A percentile compares a stretch with the other conserved stretches of the same genome.
Conservation (phyloP, 2,888 invertebrate genomes). For the Anarsia innoxiella region DNA sequence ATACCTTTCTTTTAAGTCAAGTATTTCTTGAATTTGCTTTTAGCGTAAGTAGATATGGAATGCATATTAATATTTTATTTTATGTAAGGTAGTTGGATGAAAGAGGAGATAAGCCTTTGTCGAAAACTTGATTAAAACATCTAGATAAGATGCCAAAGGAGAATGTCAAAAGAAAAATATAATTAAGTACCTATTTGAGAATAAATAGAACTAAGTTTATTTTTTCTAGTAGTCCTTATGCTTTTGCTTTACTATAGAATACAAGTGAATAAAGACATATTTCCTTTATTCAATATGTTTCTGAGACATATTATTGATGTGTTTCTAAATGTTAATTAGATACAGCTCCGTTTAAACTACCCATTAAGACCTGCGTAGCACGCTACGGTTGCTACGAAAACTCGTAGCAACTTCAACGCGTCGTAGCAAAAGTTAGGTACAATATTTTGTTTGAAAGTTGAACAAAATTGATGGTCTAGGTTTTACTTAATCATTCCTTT, state of each 20-base stretch:
- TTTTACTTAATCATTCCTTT: constrained; percentile 28
- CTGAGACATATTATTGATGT: no score
- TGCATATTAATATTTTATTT: no score
- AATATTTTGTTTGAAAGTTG: constrained; percentile 3
- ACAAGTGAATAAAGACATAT: no score
- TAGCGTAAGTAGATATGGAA: no score
- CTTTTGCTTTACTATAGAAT: no score
- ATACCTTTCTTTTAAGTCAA: no score
- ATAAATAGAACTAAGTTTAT: not conserved
- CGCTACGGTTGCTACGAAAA: constrained; percentile 1
- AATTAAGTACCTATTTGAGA: not conserved
- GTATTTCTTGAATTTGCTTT: no score
- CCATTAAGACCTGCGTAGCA: not conserved
- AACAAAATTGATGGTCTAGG: constrained; percentile 18
- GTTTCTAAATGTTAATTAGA: not conserved
- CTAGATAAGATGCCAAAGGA: not conserved
- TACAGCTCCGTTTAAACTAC: no score
- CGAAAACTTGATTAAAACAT: not conserved
- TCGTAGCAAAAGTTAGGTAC: not conserved
- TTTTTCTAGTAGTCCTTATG: no score
- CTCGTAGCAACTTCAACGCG: constrained; percentile 1
- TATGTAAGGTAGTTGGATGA: no score
- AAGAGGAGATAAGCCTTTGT: no score
- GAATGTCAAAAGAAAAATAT: not conserved
- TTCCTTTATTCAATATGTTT: no score